Evolutionary conservation across 2,888 invertebrate genomes (phyloP).

Genomic region (Drosophila neonasuta): DNA sequence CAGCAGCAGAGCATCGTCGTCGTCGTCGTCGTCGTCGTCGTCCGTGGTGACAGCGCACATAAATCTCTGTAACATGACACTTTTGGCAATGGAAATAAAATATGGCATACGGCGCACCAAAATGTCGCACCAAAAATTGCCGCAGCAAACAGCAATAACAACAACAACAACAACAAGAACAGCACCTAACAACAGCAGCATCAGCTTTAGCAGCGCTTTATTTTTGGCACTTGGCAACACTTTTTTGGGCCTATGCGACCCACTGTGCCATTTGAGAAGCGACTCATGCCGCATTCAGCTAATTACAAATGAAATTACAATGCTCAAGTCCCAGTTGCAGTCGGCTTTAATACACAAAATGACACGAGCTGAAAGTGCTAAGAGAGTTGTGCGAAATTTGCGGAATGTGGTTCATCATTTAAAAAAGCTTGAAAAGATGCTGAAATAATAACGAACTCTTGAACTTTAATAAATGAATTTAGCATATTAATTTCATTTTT

Average conservation of each 20-base stretch:
- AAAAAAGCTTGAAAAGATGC: too few species aligned
- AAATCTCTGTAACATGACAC: constrained; percentile 82
- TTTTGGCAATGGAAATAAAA: constrained; percentile 82
- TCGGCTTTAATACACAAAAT: constrained; percentile 24
- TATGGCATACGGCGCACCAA: constrained; percentile 79
- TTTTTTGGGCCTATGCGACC: constrained; percentile 43
- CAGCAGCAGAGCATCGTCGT: constrained; percentile 43
- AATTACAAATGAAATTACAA: constrained; percentile 76
- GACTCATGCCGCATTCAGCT: constrained; percentile 66
- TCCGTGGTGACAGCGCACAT: constrained; percentile 76
- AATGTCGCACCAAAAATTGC: constrained; percentile 76
- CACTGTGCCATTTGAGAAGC: constrained; percentile 67
- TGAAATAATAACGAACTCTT: too few species aligned
- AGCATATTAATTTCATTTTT: too few species aligned
- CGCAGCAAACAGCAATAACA: constrained; percentile 38
- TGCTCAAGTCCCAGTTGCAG: constrained; percentile 41
- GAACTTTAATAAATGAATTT: too few species aligned
- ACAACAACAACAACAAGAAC: neutral
- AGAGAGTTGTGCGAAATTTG: too few species aligned
- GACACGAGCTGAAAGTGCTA: constrained; percentile 38
- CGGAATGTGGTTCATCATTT: too few species aligned
- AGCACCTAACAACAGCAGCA: constrained; percentile 27
- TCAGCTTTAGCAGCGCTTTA: constrained; percentile 25
- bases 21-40: constrained; percentile 60
- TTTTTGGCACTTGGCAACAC: constrained; percentile 47